Conservation (phyloP, 2,797 vertebrate genomes). For the Pseudochirops cupreus region DNA sequence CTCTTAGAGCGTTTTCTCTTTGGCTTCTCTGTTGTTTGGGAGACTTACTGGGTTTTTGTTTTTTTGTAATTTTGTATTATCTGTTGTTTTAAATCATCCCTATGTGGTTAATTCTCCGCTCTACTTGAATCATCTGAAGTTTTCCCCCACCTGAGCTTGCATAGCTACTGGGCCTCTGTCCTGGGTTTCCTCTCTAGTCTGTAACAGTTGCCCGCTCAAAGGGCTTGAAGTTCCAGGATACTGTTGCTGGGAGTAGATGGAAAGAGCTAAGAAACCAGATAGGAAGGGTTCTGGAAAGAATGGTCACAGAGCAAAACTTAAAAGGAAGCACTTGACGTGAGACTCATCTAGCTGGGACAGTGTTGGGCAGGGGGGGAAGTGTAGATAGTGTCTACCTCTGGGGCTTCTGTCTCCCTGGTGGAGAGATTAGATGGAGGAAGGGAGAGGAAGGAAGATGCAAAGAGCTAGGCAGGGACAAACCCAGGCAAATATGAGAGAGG, state of each 20-base stretch:
- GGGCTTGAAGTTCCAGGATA: not conserved
- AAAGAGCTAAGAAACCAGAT: not conserved
- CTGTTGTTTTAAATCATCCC: not conserved
- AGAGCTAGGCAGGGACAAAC: not conserved
- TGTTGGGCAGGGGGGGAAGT: too few relatives aligned
- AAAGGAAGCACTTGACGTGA: not conserved
- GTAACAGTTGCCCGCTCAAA: not conserved
- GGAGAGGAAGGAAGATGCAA: not conserved
- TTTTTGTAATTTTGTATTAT: not conserved
- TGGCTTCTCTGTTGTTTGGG: not conserved
- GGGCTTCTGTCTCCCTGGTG: not conserved
- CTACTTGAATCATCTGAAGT: not conserved
- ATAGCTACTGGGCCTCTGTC: not conserved
- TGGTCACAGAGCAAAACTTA: not conserved
- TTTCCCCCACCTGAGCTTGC: not conserved
- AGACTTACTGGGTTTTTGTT: not conserved
- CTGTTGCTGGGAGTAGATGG: not conserved
- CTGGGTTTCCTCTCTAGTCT: not conserved
- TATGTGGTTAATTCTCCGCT: not conserved
- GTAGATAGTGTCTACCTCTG: not conserved
- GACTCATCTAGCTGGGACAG: not conserved
- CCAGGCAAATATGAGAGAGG: not conserved
- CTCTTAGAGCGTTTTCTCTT: not conserved
- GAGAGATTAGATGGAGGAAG: not conserved
- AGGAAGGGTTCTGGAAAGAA: not conserved